Base-by-base conservation (phyloP, 2,888 invertebrate species). In the Cephus rjabovi region DNA sequence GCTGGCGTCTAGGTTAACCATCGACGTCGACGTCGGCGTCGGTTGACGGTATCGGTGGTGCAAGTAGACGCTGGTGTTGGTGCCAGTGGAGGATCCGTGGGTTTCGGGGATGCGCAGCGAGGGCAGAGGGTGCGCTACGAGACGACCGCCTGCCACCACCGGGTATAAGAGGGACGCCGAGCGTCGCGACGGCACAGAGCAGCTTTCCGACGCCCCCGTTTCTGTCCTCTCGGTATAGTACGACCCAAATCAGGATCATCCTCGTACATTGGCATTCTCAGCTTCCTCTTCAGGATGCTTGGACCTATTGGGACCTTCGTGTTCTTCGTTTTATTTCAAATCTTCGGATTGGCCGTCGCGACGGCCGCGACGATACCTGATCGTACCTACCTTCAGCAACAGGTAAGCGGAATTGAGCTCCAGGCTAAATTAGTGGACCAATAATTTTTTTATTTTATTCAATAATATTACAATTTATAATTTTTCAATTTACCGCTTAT, bases 81-180 rank as follows among this genome's bases (percentile, higher is more conserved):
- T 56, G 56, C 56, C 23, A 1, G 56, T 56, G 56, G 23, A 56
- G 56, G 79, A 56, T 31, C 75, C 76, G 80, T 77, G 80, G 81
- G 78, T 82, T 84, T 83, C 77, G 85, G 85, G 86, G 87, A 83
- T 87, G 87, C 86, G 85, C 85, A 82, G 80, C 79, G 78, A 81
- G 81, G 77, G 84, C 80, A 84, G 83, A 81, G 79, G 80, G 82
- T 83, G 82, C 80, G 80, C 83, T 76, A 80, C 56, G 56, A 56
- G 23, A 56, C 56, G 56, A 56, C 23, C 56, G 56, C 56, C 82
- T 81, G 78, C 83, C 81, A 81, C 83, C 80, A 80, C 78, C 80
- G 83, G 75, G 81, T 88, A 88, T 88, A 88, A 88, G 86, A 87
- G 87, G 84, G 85, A 87, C 86, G 81, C 82, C 83, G 83, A 80